phyloP scores from a whole-genome alignment of 2,888 invertebrate species.

The Eumerus sabulonum region DNA sequence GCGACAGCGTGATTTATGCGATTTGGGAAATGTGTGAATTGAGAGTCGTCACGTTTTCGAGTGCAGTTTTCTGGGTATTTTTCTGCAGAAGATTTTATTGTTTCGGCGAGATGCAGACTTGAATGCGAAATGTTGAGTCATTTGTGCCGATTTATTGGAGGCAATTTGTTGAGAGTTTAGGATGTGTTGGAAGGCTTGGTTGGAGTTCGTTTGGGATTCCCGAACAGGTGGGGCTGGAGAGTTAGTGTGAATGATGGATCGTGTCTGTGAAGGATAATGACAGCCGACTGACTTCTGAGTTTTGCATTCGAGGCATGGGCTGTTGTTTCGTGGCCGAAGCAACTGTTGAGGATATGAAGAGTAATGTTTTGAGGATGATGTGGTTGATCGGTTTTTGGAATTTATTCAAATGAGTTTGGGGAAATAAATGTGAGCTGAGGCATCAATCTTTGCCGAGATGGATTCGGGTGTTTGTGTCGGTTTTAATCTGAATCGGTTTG shows the following conservation, averaged over 20 bases:
- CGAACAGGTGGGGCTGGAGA: constrained; percentile 17
- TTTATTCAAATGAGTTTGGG: too few relatives aligned
- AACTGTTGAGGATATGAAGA: background rate
- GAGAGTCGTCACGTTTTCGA: constrained; percentile 56
- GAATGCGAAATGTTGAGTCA: constrained; percentile 46
- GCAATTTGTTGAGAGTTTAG: constrained; percentile 50
- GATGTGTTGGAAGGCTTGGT: constrained; percentile 33
- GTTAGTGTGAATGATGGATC: constrained; percentile 21
- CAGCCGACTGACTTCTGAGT: too few relatives aligned
- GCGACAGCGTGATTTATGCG: constrained; percentile 59
- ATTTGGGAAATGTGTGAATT: constrained; percentile 47
- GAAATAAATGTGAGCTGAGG: too few relatives aligned
- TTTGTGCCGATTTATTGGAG: constrained; percentile 40
- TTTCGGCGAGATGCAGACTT: constrained; percentile 37
- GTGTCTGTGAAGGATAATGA: constrained; percentile 1
- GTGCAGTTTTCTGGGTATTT: constrained; percentile 35
- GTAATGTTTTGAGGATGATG: too few relatives aligned
- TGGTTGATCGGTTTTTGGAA: too few relatives aligned
- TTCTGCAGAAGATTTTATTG: constrained; percentile 32
- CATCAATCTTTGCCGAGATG: too few relatives aligned
- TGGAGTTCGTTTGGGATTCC: constrained; percentile 10
- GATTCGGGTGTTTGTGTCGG: too few relatives aligned
- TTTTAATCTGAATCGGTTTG: too few relatives aligned
- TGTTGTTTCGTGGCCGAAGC: too few relatives aligned
- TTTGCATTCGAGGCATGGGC: too few relatives aligned